Percentiles rank a stretch among this genome's conserved stretches.
Conservation (phyloP, 2,888 invertebrate species). For the Zygogramma bicolorata region DNA sequence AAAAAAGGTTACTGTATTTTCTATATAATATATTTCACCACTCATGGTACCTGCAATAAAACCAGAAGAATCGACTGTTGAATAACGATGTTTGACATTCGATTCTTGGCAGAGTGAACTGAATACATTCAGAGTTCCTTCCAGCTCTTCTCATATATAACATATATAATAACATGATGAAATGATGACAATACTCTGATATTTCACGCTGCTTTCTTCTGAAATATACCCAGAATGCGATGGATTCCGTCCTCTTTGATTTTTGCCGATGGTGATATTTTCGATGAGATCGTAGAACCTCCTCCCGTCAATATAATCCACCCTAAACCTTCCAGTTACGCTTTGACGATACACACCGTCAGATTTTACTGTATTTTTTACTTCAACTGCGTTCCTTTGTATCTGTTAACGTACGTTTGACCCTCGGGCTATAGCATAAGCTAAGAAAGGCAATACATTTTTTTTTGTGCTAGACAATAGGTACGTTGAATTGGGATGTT, state of each 20-base stretch:
- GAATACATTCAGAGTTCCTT: too few relatives aligned
- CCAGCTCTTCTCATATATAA: too few relatives aligned
- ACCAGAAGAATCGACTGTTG: too few relatives aligned
- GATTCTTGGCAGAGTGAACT: too few relatives aligned
- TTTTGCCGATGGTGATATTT: slow-evolving; percentile 73
- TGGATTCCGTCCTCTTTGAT: slow-evolving; percentile 77
- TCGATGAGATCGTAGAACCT: slow-evolving; percentile 76
- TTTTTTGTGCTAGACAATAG: slow-evolving; percentile 54
- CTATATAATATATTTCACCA: too few relatives aligned
- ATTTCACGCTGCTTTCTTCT: slow-evolving; percentile 51
- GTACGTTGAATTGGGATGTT: slow-evolving; percentile 28
- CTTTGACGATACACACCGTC: slow-evolving; percentile 53
- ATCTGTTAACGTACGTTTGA: slow-evolving; percentile 26
- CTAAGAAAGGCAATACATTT: slow-evolving; percentile 41
- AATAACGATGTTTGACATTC: too few relatives aligned
- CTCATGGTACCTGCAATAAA: too few relatives aligned
- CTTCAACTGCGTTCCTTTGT: slow-evolving; percentile 39
- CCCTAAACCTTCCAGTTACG: slow-evolving; percentile 71
- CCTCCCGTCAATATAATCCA: slow-evolving; percentile 79
- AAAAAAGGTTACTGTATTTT: too few relatives aligned
- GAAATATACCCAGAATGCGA: slow-evolving; percentile 64
- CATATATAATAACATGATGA: too few relatives aligned
- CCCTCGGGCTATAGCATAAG: slow-evolving; percentile 15
- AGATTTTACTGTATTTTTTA: slow-evolving; percentile 48
- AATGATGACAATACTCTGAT: slow-evolving; percentile 1